phyloP scores from a whole-genome alignment of 2,113 vertebrate genomes.

The Hylia prasina region DNA sequence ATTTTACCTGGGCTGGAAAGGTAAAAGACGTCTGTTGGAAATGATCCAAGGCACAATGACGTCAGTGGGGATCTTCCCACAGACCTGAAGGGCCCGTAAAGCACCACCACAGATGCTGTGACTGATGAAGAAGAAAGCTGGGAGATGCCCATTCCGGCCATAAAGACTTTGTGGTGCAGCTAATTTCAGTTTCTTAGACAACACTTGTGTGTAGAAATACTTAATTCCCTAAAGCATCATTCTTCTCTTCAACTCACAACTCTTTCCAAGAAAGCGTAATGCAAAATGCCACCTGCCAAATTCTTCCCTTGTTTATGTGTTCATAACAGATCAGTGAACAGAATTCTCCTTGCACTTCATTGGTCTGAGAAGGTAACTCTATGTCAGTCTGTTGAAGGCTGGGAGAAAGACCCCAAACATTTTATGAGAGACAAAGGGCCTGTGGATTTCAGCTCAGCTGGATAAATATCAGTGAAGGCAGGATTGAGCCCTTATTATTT shows the following conservation, averaged over 20 bases:
- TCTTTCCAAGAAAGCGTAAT: not conserved
- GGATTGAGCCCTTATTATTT: constrained; percentile 1
- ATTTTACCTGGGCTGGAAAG: not conserved
- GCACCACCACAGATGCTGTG: not conserved
- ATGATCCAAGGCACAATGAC: not conserved
- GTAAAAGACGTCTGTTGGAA: not conserved
- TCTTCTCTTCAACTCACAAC: not conserved
- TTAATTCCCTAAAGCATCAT: not conserved
- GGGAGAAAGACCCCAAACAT: not conserved
- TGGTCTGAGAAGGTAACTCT: not conserved
- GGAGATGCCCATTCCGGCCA: not conserved
- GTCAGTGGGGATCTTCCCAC: not conserved
- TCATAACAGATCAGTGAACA: not conserved
- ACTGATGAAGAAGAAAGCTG: not conserved
- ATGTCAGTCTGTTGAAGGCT: not conserved
- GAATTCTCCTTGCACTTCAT: not conserved
- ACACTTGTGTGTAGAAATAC: not conserved
- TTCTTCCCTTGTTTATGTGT: not conserved
- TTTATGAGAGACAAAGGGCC: not conserved
- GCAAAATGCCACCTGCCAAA: not conserved
- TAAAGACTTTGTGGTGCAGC: not conserved
- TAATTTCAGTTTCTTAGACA: constrained; percentile 1
- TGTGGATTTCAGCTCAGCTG: not conserved
- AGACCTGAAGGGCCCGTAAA: not conserved
- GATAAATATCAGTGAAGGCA: not conserved